Evolutionary conservation across 2,113 vertebrate species (phyloP), one percentile per base, ranked within the genome.

Genomic region (Labrus mixtus): DNA sequence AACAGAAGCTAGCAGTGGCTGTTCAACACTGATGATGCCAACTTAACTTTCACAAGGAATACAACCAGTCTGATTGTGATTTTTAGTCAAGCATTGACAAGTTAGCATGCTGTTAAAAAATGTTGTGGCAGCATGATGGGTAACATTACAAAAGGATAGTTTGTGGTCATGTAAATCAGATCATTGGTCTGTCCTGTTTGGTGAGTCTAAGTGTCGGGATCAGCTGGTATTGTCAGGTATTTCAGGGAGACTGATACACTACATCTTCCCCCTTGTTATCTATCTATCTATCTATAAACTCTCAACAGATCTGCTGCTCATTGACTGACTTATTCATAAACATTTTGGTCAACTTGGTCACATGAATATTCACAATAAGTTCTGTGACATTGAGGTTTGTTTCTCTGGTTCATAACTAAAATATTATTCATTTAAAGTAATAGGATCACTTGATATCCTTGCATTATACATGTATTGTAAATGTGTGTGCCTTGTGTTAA

Each of bases 1-100:
- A 63, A 62, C 29, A 76, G 69, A 39, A 53, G 63, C 57, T 90
- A 79, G 25, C 69, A 71, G 7, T 29, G 1, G 12, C 6, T 37
- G 36, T 43, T 23, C 0, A 10, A 20, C 61, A 41, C 11, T 41
- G 39, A 41, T 41, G n/a, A 22, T 39, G 8, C n/a, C 1, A 5
- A 53, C 15, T 29, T 39, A 1, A 29, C 15, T 70, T 56, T 46
- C 6, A 57, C 65, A 7, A 55, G 25, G 13, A 19, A 69, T 67
- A 46, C 41, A 68, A 25, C 16, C 3, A 17, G 2, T 50, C 36
- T n/a, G 11, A 13, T 17, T 64, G n/a, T 22, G 25, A 29, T 41
- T 3, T 3, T 8, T 48, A 33, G 29, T 6, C 6, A 6, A 6
- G 29, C 63, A 12, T 2, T 56, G 10, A 10, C 7, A 43, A 66